Base-by-base conservation (phyloP, 92 coral and sea anemone genomes). In the Porites divaricata region DNA sequence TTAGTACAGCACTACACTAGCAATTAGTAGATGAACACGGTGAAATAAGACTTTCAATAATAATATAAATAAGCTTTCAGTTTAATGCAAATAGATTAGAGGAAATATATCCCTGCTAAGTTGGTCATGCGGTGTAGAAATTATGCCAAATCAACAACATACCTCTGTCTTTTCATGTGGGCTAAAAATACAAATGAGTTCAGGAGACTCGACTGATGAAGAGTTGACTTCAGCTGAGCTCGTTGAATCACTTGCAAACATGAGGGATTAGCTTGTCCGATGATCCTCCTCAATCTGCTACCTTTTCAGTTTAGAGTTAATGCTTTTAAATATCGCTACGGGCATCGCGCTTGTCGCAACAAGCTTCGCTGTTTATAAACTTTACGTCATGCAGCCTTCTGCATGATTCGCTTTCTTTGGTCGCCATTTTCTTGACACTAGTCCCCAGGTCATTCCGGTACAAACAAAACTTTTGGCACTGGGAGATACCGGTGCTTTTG, bases 371-470 rank as follows among this genome's bases (percentile, higher is more conserved):
- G 65, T 61, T n/a, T n/a, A 15, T 61, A 8, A 54, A 54, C 59
- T 54, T 54, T 54, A 54, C 59, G 59, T 15, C 59, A 54, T 35
- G 45, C 45, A 35, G 45, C 3, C 45, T 35, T 35, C 45, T 35
- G 45, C 45, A 35, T 35, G 45, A 35, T 4, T 26, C 1, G 35
- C 35, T 26, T 26, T 17, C 65, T 6, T 61, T 61, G n/a, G 8
- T 16, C n/a, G 22, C 58, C 57, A 17, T 23, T 74, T 21, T 22
- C 28, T n/a, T n/a, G 4, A 9, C 57, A 58, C 49, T 58, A 24
- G 67, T 58, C 11, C 2, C 79, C 79, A 75, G 67, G 49, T 63
- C 26, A 57, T 75, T 67, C 67, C 79, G 79, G 79, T 75, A 75
- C 16, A 57, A 54, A 9, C 51, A 2, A 54, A 17, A 72, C 45